A percentile compares a stretch with the other conserved stretches of the same genome.
phyloP scores from a whole-genome alignment of 2,113 vertebrate genomes.

The Passer montanus region DNA sequence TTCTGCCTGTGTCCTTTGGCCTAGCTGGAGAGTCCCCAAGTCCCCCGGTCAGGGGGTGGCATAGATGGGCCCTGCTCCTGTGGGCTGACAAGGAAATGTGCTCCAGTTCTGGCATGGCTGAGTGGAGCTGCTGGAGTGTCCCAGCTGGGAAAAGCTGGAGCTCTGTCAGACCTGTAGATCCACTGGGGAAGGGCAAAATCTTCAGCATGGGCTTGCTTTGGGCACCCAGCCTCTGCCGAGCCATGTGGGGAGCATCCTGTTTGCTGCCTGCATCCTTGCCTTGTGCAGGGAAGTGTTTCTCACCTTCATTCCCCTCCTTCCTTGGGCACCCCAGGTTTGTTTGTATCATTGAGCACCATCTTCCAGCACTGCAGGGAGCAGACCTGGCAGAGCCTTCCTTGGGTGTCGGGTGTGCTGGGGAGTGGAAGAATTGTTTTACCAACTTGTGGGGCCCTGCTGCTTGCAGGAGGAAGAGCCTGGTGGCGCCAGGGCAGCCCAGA shows the following conservation, averaged over 20 bases:
- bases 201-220: not conserved
- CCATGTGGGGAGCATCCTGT: not conserved
- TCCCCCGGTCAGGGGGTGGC: not conserved
- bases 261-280: not conserved
- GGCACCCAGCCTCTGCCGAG: not conserved
- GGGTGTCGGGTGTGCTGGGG: not conserved
- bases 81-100: not conserved
- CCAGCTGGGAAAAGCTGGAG: not conserved
- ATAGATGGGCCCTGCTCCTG: not conserved
- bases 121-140: not conserved
- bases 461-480: not conserved
- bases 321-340: rapidly evolving
- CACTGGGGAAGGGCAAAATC: not conserved
- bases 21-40: slow-evolving; percentile 6
- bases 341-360: rapidly evolving
- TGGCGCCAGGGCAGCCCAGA: rapidly evolving
- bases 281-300: not conserved
- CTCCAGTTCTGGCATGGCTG: not conserved
- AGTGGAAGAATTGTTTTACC: not conserved
- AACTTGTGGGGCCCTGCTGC: not conserved
- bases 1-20: slow-evolving; percentile 11
- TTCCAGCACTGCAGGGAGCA: not conserved
- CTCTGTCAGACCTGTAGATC: not conserved
- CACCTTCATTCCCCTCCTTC: not conserved
- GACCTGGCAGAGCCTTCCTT: not conserved